Percentiles rank a stretch among this genome's conserved stretches.
These are phyloP conservation scores for Tetramorium parvispinum DNA, from an alignment of 1,140 invertebrate genomes.

Conservation along the genomic window DNA sequence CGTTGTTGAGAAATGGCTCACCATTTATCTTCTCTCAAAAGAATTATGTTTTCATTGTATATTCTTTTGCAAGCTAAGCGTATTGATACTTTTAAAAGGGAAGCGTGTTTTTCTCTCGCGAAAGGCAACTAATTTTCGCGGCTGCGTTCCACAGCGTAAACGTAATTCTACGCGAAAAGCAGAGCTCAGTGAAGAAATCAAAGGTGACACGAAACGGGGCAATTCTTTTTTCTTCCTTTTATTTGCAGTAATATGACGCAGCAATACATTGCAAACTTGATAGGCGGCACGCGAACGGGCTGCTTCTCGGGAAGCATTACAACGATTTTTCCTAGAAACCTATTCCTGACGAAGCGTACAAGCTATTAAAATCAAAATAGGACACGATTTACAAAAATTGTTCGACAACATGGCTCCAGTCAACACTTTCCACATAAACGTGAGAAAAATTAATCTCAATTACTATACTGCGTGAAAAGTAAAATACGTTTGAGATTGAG, in stretches of 20 bases:
- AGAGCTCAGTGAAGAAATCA: slow-evolving; percentile 16
- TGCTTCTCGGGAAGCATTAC: slow-evolving; percentile 15
- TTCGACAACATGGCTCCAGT: background rate
- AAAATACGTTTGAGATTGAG: background rate
- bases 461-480: background rate
- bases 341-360: background rate
- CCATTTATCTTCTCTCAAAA: background rate
- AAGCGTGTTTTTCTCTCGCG: background rate
- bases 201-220: background rate
- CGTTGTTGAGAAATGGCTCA: background rate
- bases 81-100: background rate
- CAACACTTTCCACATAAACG: background rate
- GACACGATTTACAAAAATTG: background rate
- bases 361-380: slow-evolving; percentile 25
- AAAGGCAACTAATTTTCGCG: slow-evolving; percentile 20
- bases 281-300: slow-evolving; percentile 13
- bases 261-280: slow-evolving; percentile 26
- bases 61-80: background rate
- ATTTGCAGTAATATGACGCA: slow-evolving; percentile 18
- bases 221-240: slow-evolving; percentile 1
- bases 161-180: slow-evolving; percentile 3
- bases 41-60: slow-evolving; percentile 11
- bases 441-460: background rate
- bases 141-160: background rate
- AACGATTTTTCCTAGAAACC: slow-evolving; percentile 37